These are phyloP conservation scores for Pachycephus smyrnensis DNA, from an alignment of 2,888 invertebrate genomes.

Conservation along the genomic window DNA sequence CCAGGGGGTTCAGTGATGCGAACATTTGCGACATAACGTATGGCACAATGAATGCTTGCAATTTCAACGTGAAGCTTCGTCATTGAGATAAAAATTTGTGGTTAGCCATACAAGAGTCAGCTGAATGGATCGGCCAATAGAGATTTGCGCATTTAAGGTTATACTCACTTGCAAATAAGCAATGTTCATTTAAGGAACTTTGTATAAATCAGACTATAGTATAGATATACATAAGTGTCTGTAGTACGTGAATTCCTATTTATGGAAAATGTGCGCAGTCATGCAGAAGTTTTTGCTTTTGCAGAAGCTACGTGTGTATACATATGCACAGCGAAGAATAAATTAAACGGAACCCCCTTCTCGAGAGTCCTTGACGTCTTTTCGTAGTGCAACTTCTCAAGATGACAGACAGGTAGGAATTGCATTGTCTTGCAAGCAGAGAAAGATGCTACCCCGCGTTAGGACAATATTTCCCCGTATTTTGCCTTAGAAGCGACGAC, in stretches of 20 bases:
- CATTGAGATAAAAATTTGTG: background rate
- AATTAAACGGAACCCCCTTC: background rate
- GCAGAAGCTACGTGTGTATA: background rate
- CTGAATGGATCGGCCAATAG: background rate
- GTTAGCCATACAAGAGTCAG: background rate
- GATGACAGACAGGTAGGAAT: slow-evolving; percentile 43
- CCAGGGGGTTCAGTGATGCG: background rate
- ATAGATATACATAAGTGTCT: too few relatives aligned
- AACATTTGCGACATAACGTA: background rate
- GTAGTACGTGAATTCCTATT: too few relatives aligned
- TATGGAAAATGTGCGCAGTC: background rate
- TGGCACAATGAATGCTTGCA: background rate
- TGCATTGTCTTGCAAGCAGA: slow-evolving; percentile 39
- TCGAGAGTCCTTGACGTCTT: slow-evolving; percentile 31
- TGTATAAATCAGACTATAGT: background rate
- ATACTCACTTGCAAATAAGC: background rate
- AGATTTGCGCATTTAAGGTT: background rate
- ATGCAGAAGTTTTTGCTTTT: background rate
- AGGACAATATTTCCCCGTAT: background rate
- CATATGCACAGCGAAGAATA: background rate
- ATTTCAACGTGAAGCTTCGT: background rate
- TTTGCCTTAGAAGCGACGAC: background rate
- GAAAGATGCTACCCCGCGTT: background rate
- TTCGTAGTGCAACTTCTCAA: slow-evolving; percentile 45
- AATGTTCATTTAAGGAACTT: background rate